Evolutionary conservation across 2,113 vertebrate species (phyloP).

Genomic region (Isurus oxyrinchus): DNA sequence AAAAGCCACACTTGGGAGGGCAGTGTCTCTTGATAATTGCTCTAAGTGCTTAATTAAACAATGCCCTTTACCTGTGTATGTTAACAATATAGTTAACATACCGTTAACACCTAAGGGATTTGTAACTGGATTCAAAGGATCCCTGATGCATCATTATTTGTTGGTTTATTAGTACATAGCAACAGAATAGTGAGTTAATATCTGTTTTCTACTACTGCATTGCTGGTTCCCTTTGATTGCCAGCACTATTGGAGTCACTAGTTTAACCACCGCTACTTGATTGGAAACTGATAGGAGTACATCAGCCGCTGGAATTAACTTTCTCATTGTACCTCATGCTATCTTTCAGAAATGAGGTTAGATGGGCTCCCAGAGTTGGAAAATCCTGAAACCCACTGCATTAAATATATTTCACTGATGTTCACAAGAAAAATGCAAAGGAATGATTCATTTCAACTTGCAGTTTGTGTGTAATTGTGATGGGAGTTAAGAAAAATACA

Average conservation of each 20-base stretch:
- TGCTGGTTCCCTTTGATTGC: not conserved
- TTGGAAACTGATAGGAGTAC: not conserved
- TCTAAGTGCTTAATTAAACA: no score
- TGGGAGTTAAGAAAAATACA: not conserved
- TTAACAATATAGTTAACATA: no score
- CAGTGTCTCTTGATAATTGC: no score
- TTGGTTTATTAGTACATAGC: not conserved
- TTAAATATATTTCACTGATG: not conserved
- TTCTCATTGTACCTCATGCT: not conserved
- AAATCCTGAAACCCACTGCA: not conserved
- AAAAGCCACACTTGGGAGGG: no score
- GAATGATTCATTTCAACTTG: not conserved
- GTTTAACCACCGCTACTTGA: no score
- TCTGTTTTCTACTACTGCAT: not conserved
- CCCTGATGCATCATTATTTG: not conserved
- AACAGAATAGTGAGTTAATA: no score
- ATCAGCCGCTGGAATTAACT: not conserved
- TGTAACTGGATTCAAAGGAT: not conserved
- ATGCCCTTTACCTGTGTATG: no score
- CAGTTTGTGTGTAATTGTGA: not conserved
- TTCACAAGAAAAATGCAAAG: constrained; percentile 8
- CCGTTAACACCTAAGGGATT: not conserved
- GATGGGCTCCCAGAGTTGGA: not conserved
- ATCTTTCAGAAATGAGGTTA: not conserved
- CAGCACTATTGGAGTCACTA: no score